A percentile compares a stretch with the other conserved stretches of the same genome.
Conservation (phyloP, 23 tunicate genomes). For the Styela clava region DNA sequence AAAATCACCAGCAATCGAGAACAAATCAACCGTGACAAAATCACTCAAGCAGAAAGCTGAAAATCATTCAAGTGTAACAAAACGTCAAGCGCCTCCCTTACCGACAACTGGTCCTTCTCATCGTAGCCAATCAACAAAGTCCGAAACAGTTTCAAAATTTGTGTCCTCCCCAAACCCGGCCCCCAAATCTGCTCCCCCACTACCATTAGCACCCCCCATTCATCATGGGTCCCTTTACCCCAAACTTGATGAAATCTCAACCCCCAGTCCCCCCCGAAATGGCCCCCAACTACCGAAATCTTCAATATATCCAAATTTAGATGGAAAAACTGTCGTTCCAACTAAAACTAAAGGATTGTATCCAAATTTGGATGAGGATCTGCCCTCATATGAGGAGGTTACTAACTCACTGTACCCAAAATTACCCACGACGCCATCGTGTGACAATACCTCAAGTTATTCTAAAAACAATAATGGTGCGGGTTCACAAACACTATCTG, state of each 20-base stretch:
- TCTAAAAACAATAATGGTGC: not conserved
- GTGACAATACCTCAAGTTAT: slow-evolving; percentile 5
- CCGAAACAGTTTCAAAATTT: not conserved
- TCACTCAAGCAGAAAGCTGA: slow-evolving; percentile 13
- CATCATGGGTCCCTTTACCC: slow-evolving; percentile 11
- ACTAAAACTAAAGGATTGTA: not conserved
- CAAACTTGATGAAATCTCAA: not conserved
- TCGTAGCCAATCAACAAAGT: not conserved
- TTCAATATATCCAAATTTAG: slow-evolving; percentile 6
- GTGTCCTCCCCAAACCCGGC: not conserved
- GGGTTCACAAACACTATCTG: no score
- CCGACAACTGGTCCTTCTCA: not conserved
- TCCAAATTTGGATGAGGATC: slow-evolving; percentile 1
- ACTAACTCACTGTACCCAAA: not conserved
- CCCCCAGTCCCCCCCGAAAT: not conserved
- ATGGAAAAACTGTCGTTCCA: not conserved
- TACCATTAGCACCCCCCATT: slow-evolving; percentile 12
- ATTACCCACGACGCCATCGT: not conserved
- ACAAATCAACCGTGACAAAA: not conserved
- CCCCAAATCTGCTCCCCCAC: slow-evolving; percentile 15
- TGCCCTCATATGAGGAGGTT: not conserved
- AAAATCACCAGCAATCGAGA: not conserved
- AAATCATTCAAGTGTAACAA: slow-evolving; percentile 1
- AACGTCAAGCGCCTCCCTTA: slow-evolving; percentile 4
- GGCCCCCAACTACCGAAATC: slow-evolving; percentile 14